phyloP scores from a whole-genome alignment of 2,113 vertebrate species.

The Lepus americanus region DNA sequence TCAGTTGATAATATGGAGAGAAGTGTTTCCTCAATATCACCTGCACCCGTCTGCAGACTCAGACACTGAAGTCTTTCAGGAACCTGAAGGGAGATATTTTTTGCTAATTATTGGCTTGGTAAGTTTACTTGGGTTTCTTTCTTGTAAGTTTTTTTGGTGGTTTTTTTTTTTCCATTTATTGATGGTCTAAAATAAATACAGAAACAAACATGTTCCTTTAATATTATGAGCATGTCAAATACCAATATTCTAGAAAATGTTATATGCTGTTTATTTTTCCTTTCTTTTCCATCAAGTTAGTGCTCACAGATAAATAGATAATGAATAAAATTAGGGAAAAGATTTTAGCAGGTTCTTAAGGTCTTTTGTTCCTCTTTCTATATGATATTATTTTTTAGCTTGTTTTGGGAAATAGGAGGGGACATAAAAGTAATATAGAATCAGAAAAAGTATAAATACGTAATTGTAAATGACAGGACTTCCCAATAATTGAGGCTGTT shows the following conservation, averaged over 20 bases:
- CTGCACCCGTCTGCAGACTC: conserved; percentile 76
- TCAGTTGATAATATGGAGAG: conserved; percentile 96
- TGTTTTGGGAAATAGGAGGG: conserved; percentile 30
- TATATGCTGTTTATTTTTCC: not conserved
- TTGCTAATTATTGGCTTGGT: conserved; percentile 97
- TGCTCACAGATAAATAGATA: conserved; percentile 3
- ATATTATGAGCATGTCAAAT: conserved; percentile 15
- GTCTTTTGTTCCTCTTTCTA: conserved; percentile 3
- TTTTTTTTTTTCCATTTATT: not conserved
- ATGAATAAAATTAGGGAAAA: not conserved
- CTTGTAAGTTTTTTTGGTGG: not conserved
- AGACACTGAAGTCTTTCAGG: conserved; percentile 85
- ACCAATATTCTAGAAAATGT: conserved; percentile 21
- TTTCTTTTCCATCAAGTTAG: conserved; percentile 29
- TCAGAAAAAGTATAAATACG: not conserved
- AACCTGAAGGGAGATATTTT: conserved; percentile 93
- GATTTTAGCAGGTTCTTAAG: conserved; percentile 12
- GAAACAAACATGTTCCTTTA: not conserved
- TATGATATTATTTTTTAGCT: conserved; percentile 21
- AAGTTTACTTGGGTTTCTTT: conserved; percentile 70
- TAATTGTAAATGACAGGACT: not conserved
- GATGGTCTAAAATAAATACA: not conserved
- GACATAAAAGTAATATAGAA: not conserved
- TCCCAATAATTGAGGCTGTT: not conserved
- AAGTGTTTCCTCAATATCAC: conserved; percentile 92